Base-by-base conservation (phyloP, 2,113 vertebrate genomes). In the Planiliza haematocheilus region DNA sequence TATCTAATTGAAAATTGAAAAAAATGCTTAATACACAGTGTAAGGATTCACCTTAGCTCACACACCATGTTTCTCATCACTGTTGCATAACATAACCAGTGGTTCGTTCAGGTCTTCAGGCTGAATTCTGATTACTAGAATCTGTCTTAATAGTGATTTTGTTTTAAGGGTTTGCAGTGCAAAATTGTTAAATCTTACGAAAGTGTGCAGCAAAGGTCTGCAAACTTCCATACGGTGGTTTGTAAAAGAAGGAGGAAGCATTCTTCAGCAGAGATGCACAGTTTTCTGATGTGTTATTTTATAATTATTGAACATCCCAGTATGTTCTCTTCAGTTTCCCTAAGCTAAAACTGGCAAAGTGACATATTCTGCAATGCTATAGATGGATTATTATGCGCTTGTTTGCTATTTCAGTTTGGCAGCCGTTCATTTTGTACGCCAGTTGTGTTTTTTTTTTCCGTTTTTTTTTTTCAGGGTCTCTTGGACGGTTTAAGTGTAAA, bases 361-460 rank as follows among this genome's bases (percentile, higher is more conserved):
- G 7, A 60, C 4, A 20, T 52, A 37, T 58, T 46, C 9, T 67
- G 38, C 20, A 48, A 36, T 39, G 18, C 9, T 70, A 1, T 13
- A 43, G 67, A 53, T 63, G 67, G 52, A 62, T 80, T 66, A 10
- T 57, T 60, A 30, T 50, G 48, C 14, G 18, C 17, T 34, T 36
- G 37, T 37, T 48, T 75, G 24, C 20, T 39, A 58, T 81, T 64
- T 81, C 0, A 3, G 11, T 78, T 58, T 78, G 73, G 72, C 52
- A 70, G 49, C 24, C 34, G 34, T 75, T 79, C 36, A 49, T 39
- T 5, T 1, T n/a, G 10, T 49, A 12, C 21, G 64, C 36, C 21
- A 9, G 1, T 62, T 36, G 9, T 50, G 1, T 11, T 81, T 82
- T 79, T n/a, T 24, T 42, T 43, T n/a, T 45, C 24, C 5, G 3